phyloP scores from a whole-genome alignment of 2,888 invertebrate species.

The Frankliniella fusca region DNA sequence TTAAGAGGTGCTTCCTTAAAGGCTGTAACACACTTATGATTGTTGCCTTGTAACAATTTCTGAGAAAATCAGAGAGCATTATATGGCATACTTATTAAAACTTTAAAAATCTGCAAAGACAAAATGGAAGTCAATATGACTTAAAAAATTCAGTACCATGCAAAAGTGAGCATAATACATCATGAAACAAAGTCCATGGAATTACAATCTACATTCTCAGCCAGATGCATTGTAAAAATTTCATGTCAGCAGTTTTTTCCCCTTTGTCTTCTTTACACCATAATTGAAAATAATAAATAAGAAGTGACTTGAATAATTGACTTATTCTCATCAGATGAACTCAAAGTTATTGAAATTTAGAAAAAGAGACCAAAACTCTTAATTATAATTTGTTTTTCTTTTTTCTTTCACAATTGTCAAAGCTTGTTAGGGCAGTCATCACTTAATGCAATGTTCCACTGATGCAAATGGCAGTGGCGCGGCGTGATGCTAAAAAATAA shows the following conservation, averaged over 20 bases:
- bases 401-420: neutral
- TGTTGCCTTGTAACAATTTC: neutral
- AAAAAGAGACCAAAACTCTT: too few relatives aligned
- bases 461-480: neutral
- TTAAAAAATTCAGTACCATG: neutral
- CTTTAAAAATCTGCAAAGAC: too few relatives aligned
- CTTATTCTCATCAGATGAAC: neutral
- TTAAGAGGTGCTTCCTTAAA: neutral
- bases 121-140: neutral
- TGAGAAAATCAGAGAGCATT: too few relatives aligned
- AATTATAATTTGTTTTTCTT: too few relatives aligned
- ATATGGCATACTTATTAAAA: too few relatives aligned
- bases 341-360: neutral
- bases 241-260: too few relatives aligned
- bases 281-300: too few relatives aligned
- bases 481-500: neutral
- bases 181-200: neutral
- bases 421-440: neutral
- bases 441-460: neutral
- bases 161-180: neutral
- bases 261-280: too few relatives aligned
- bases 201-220: too few relatives aligned
- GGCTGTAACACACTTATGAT: neutral
- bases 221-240: too few relatives aligned
- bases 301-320: too few relatives aligned